Conservation (phyloP, 2,888 invertebrate species). For the Stramonita haemastoma region DNA sequence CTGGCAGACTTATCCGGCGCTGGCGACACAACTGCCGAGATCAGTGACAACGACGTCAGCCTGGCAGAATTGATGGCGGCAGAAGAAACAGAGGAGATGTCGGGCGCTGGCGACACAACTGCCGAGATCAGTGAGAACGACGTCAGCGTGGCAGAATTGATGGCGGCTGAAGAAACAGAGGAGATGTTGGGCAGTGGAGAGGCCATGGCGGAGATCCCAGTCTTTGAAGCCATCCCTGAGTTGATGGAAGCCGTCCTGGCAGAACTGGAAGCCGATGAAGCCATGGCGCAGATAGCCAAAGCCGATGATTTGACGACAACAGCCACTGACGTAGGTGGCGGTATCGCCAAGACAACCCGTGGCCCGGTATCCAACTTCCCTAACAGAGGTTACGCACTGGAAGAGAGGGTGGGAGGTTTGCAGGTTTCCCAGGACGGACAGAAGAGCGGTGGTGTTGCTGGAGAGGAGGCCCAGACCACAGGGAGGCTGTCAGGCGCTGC, state of each 20-base stretch:
- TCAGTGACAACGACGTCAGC: too few species aligned
- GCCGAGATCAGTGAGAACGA: not conserved
- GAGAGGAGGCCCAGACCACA: not conserved
- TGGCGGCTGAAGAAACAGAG: too few species aligned
- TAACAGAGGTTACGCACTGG: not conserved
- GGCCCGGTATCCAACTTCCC: not conserved
- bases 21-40: too few species aligned
- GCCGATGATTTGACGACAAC: not conserved
- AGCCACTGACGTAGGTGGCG: not conserved
- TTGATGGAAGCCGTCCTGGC: not conserved
- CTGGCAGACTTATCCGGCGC: too few species aligned
- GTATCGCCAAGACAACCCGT: not conserved
- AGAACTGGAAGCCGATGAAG: not conserved
- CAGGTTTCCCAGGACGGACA: not conserved
- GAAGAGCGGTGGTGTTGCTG: not conserved
- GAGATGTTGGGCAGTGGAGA: too few species aligned
- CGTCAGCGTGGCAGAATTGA: too few species aligned
- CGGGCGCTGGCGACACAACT: not conserved
- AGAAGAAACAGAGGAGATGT: not conserved
- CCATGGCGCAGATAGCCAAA: not conserved
- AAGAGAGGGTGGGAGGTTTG: not conserved
- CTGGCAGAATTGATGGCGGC: not conserved
- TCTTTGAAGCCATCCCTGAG: not conserved
- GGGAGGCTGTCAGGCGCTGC: too few species aligned
- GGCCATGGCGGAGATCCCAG: too few species aligned